Conservation (phyloP, 2,113 vertebrate species). For the Chlorocebus sabaeus region DNA sequence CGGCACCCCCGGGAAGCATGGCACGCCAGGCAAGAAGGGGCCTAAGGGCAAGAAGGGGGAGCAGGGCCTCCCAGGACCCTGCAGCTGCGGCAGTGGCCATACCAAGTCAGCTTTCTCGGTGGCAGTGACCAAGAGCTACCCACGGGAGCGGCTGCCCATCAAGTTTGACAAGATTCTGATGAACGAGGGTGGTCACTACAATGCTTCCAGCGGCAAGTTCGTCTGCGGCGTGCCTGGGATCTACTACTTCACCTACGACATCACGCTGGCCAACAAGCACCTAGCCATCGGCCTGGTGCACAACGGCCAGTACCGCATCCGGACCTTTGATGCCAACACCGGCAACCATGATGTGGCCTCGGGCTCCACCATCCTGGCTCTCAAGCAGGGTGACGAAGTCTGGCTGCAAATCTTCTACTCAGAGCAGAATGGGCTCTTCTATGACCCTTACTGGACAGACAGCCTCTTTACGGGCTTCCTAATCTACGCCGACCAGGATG, state of each 20-base stretch:
- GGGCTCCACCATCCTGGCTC: conserved; percentile 92
- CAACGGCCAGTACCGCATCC: conserved; percentile 96
- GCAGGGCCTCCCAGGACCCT: conserved; percentile 88
- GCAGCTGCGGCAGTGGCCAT: conserved; percentile 84
- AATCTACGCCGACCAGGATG: conserved; percentile 92
- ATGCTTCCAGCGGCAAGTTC: conserved; percentile 92
- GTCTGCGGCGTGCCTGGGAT: conserved; percentile 92
- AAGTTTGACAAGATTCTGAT: conserved; percentile 95
- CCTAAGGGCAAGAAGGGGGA: conserved; percentile 87
- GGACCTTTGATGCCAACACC: conserved; percentile 96
- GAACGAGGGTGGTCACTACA: conserved; percentile 96
- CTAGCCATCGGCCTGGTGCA: conserved; percentile 96
- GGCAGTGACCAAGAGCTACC: conserved; percentile 95
- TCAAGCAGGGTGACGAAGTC: conserved; percentile 91
- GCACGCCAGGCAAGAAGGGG: conserved; percentile 87
- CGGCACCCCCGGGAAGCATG: conserved; percentile 86
- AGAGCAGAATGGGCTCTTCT: conserved; percentile 96
- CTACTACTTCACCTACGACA: conserved; percentile 97
- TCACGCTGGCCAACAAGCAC: conserved; percentile 96
- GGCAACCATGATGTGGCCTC: conserved; percentile 97
- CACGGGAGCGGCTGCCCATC: conserved; percentile 93
- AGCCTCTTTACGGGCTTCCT: conserved; percentile 97
- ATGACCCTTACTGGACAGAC: conserved; percentile 98
- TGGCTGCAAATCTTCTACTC: conserved; percentile 99
- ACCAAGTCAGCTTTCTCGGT: conserved; percentile 95